A percentile compares a stretch with the other conserved stretches of the same genome.
Evolutionary conservation across 2,888 invertebrate species (phyloP).

Genomic region (Trissolcus brochymenae): DNA sequence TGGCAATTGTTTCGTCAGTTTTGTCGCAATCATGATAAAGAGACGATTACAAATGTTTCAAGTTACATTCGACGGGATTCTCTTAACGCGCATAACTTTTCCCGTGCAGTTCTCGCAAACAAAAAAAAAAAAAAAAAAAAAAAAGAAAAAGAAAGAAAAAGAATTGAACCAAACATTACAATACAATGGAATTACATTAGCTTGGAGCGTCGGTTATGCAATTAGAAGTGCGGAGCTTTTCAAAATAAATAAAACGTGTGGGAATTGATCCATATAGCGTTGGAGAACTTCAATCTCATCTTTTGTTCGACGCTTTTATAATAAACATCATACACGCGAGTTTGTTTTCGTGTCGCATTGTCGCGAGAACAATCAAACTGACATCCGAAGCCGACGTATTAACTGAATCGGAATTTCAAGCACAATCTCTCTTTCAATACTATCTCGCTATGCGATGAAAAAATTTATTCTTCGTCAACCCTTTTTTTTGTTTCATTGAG

Average conservation of each 20-base stretch:
- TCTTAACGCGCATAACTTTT: constrained; percentile 15
- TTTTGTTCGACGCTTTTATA: constrained; percentile 46
- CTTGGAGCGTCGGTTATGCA: constrained; percentile 32
- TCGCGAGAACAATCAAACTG: constrained; percentile 43
- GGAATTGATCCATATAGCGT: constrained; percentile 53
- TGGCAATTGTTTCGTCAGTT: not conserved
- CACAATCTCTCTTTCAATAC: not conserved
- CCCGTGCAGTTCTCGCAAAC: constrained; percentile 11
- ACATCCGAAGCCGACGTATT: constrained; percentile 29
- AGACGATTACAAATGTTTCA: constrained; percentile 18
- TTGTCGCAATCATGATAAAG: constrained; percentile 15
- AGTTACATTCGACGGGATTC: constrained; percentile 8
- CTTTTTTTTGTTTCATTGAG: not conserved
- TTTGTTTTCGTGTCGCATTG: constrained; percentile 40
- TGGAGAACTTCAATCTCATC: constrained; percentile 40
- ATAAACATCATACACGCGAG: constrained; percentile 16
- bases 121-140: too few species aligned
- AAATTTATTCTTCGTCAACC: not conserved
- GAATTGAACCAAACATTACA: constrained; percentile 43
- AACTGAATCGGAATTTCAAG: constrained; percentile 13
- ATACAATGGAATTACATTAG: constrained; percentile 50
- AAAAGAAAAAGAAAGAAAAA: constrained; percentile 22
- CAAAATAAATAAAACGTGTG: constrained; percentile 19
- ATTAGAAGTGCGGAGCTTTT: constrained; percentile 44
- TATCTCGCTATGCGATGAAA: not conserved